Percentiles rank a stretch among this genome's conserved stretches.
phyloP scores from a whole-genome alignment of 2,888 invertebrate genomes.

The Craniophora ligustri region DNA sequence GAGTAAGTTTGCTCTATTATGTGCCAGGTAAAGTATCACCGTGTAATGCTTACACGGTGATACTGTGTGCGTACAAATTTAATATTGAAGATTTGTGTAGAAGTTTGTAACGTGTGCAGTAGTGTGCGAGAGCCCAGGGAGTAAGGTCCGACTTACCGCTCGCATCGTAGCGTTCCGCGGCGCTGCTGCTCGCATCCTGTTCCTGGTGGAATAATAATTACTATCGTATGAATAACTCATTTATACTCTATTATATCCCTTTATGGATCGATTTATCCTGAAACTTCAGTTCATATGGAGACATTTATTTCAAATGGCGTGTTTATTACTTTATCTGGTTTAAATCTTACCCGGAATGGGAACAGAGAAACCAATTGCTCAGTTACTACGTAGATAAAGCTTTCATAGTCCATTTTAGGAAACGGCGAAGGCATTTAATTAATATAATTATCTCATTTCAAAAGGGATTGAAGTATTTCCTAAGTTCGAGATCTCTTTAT shows the following conservation, averaged over 20 bases:
- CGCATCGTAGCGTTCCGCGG: conserved; percentile 70
- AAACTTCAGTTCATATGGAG: no score
- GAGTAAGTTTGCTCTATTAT: conserved; percentile 29
- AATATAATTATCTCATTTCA: no score
- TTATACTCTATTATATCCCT: neutral
- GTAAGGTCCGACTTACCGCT: conserved; percentile 68
- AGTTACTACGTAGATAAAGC: no score
- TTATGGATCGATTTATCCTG: neutral
- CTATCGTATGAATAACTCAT: neutral
- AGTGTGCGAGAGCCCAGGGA: conserved; percentile 16
- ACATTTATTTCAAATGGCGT: no score
- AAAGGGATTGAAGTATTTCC: neutral
- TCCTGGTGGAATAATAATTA: conserved; percentile 61
- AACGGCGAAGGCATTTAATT: no score
- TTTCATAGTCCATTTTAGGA: no score
- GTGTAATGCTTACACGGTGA: no score
- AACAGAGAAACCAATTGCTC: no score
- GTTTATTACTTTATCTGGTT: no score
- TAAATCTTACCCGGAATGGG: no score
- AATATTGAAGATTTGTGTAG: conserved; percentile 51
- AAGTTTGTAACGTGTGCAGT: conserved; percentile 46
- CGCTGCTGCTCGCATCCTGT: conserved; percentile 70
- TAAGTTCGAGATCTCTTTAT: neutral
- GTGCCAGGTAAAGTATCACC: conserved; percentile 54
- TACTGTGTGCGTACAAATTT: conserved; percentile 53